phyloP scores from a whole-genome alignment of 2,113 vertebrate species.

The Alligator sinensis region DNA sequence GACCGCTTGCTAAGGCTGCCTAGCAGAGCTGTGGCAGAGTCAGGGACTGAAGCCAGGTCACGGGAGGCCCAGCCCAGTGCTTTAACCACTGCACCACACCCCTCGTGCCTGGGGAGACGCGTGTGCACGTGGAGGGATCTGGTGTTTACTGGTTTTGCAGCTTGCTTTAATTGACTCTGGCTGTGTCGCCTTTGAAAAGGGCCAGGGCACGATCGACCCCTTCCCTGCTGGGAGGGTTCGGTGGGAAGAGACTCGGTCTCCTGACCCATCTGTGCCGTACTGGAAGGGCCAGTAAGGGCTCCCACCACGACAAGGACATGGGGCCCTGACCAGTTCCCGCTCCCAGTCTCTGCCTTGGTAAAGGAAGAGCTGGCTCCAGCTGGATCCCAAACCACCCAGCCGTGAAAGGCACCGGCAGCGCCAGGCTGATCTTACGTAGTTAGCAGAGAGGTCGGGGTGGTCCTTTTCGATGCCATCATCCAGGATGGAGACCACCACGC shows the following conservation, averaged over 20 bases:
- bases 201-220: not conserved
- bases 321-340: too few species aligned
- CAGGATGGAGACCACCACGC: slow-evolving; percentile 92
- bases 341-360: not conserved
- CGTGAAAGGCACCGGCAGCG: accelerated
- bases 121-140: not conserved
- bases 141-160: slow-evolving; percentile 44
- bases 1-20: not conserved
- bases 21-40: not conserved
- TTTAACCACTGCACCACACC: not conserved
- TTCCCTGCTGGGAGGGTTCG: not conserved
- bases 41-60: not conserved
- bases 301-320: accelerated
- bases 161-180: slow-evolving; percentile 22
- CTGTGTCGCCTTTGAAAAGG: not conserved
- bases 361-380: accelerated
- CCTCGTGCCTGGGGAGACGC: too few species aligned
- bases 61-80: not conserved
- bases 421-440: slow-evolving; percentile 87
- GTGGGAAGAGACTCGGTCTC: not conserved
- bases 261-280: not conserved
- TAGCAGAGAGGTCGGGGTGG: slow-evolving; percentile 90
- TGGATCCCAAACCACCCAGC: accelerated
- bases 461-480: slow-evolving; percentile 97
- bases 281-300: not conserved